Conservation (phyloP, 2,113 vertebrate species). For the Petrocephalus zakoni region DNA sequence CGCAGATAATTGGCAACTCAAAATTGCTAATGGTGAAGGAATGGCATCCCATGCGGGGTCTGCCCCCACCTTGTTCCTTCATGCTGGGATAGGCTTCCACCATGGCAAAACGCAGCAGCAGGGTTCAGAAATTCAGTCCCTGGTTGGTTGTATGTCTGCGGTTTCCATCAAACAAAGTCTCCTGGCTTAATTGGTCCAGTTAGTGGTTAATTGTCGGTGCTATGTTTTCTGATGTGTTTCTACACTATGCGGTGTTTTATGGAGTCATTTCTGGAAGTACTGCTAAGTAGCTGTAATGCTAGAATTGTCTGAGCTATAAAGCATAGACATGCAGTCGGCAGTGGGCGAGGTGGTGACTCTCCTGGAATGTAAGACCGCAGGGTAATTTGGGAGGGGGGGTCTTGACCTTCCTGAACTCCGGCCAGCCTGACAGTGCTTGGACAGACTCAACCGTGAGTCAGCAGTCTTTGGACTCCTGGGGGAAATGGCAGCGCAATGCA, state of each 20-base stretch:
- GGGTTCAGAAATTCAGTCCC: not conserved
- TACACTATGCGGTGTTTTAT: not conserved
- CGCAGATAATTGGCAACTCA: not conserved
- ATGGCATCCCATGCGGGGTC: not conserved
- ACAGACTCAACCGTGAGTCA: not conserved
- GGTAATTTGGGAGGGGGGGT: not conserved
- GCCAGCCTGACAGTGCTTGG: not conserved
- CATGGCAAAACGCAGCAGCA: not conserved
- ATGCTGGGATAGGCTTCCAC: not conserved
- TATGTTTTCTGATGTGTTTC: not conserved
- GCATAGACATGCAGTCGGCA: not conserved
- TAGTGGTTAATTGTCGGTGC: not conserved
- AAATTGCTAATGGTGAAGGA: not conserved
- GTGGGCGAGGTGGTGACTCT: not conserved
- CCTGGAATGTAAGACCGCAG: not conserved
- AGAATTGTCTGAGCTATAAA: not conserved
- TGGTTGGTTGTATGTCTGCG: not conserved
- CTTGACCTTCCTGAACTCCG: not conserved
- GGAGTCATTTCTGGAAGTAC: not conserved
- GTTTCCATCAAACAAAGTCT: not conserved
- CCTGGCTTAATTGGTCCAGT: not conserved
- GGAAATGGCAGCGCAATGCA: not conserved
- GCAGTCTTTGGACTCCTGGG: not conserved
- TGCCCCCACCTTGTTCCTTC: not conserved
- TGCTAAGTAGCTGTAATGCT: not conserved